phyloP scores from a whole-genome alignment of 2,113 vertebrate genomes.

The Hydrolagus affinis region DNA sequence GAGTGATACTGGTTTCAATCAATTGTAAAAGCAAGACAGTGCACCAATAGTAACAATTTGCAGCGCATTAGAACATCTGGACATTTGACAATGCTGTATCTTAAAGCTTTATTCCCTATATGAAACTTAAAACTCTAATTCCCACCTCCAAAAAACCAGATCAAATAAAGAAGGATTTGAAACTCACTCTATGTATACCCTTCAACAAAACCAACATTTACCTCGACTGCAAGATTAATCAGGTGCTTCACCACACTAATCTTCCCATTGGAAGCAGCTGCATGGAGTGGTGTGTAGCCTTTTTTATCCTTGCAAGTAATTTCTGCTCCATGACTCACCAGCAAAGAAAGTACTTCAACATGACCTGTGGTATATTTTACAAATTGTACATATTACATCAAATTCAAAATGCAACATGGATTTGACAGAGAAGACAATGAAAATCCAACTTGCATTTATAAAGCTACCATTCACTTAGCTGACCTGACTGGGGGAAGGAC shows the following conservation, averaged over 20 bases:
- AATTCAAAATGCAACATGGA: background rate
- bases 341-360: slow-evolving; percentile 78
- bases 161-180: too few species aligned
- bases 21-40: background rate
- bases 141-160: too few species aligned
- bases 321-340: slow-evolving; percentile 86
- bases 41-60: too few species aligned
- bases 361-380: slow-evolving; percentile 59
- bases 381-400: background rate
- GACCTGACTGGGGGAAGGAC: too few species aligned
- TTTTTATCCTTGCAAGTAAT: slow-evolving; percentile 91
- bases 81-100: too few species aligned
- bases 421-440: background rate
- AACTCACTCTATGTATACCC: background rate
- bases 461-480: too few species aligned
- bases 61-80: too few species aligned
- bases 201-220: slow-evolving; percentile 41
- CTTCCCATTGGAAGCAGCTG: slow-evolving; percentile 85
- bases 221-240: slow-evolving; percentile 86
- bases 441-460: background rate
- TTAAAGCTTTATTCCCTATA: too few species aligned
- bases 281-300: slow-evolving; percentile 86
- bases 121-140: too few species aligned
- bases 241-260: slow-evolving; percentile 84
- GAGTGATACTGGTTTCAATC: background rate